phyloP scores from a whole-genome alignment of 2,888 invertebrate genomes.

The Meganola albula region DNA sequence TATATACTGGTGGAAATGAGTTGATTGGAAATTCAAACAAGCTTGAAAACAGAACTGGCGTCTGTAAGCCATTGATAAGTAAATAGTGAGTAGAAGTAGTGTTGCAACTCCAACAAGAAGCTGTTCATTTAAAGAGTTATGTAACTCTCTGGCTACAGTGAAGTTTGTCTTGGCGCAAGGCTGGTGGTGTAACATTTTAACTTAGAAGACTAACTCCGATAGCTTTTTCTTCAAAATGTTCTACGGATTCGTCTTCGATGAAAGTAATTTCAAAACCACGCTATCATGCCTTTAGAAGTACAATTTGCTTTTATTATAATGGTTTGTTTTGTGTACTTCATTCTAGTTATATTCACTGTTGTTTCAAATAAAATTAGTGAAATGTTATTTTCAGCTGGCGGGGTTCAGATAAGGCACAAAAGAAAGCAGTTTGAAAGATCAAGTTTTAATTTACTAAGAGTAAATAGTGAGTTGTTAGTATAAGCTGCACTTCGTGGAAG shows the following conservation, averaged over 20 bases:
- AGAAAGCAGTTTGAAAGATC: conserved; percentile 47
- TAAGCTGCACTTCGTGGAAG: conserved; percentile 47
- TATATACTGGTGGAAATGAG: no score
- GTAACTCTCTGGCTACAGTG: conserved; percentile 35
- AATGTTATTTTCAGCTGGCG: conserved; percentile 16
- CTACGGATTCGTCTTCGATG: conserved; percentile 13
- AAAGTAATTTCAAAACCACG: conserved; percentile 16
- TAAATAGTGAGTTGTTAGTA: conserved; percentile 59
- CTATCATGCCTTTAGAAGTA: conserved; percentile 22
- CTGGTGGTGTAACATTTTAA: conserved; percentile 37
- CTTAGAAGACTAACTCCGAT: conserved; percentile 33
- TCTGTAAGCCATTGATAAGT: conserved; percentile 38
- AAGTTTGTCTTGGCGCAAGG: conserved; percentile 40
- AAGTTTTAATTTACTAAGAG: conserved; percentile 53
- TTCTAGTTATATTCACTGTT: conserved; percentile 20
- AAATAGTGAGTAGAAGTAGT: conserved; percentile 39
- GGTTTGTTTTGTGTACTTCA: conserved; percentile 17
- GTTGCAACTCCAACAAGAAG: conserved; percentile 41
- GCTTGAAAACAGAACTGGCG: conserved; percentile 19
- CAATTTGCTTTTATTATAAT: conserved; percentile 8
- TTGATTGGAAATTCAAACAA: conserved; percentile 8
- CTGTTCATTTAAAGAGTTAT: conserved; percentile 54
- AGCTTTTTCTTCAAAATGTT: conserved; percentile 32
- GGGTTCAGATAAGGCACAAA: conserved; percentile 47
- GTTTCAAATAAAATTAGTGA: conserved; percentile 19